Conservation (phyloP, 2,888 invertebrate species). For the Anthoptus insignis region DNA sequence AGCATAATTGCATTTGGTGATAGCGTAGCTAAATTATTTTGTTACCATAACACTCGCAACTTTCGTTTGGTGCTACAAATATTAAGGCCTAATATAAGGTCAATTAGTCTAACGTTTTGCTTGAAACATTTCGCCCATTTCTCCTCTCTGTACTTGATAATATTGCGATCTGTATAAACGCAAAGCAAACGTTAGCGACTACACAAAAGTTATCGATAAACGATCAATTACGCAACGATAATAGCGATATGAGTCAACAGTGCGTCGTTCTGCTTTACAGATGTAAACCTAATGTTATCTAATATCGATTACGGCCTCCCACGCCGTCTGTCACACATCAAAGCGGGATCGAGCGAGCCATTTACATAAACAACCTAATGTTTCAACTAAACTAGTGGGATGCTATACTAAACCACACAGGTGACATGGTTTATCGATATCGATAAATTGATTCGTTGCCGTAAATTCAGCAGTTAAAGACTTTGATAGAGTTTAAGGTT, state of each 20-base stretch:
- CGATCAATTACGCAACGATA: conserved; percentile 48
- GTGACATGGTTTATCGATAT: conserved; percentile 29
- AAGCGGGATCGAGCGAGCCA: conserved; percentile 41
- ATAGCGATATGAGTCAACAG: conserved; percentile 67
- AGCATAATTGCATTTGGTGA: too few relatives aligned
- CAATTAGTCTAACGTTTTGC: too few relatives aligned
- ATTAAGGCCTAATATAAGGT: too few relatives aligned
- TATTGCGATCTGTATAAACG: not conserved
- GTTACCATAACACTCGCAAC: too few relatives aligned
- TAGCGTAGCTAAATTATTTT: too few relatives aligned
- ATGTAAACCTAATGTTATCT: conserved; percentile 78
- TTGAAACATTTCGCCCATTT: too few relatives aligned
- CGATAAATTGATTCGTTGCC: conserved; percentile 22
- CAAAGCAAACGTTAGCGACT: conserved; percentile 17
- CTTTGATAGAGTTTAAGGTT: conserved; percentile 11
- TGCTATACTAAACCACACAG: conserved; percentile 21
- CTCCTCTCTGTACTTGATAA: too few relatives aligned
- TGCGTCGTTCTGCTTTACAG: conserved; percentile 66
- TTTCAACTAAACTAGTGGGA: conserved; percentile 22
- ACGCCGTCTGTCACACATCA: conserved; percentile 70
- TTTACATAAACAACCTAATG: conserved; percentile 47
- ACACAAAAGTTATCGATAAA: conserved; percentile 47
- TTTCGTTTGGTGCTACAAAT: too few relatives aligned
- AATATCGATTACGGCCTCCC: conserved; percentile 78
- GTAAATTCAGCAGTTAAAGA: conserved; percentile 27